phyloP scores from a whole-genome alignment of 2,888 invertebrate genomes.

The Pseudococcus viburni region DNA sequence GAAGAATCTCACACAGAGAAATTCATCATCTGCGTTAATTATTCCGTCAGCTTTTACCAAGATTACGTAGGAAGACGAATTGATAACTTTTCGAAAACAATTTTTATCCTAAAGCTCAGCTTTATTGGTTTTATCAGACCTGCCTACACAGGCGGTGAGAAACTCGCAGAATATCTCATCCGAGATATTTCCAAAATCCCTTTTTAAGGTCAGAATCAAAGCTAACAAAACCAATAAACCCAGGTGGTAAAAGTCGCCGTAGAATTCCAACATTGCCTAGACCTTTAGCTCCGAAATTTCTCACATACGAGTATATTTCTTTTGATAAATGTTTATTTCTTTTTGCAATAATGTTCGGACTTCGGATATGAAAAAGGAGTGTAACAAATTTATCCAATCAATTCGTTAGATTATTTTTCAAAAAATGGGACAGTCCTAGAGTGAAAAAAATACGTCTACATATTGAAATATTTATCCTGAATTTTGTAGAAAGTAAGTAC shows the following conservation, averaged over 20 bases:
- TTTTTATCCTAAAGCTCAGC: constrained; percentile 3
- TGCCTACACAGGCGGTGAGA: neutral
- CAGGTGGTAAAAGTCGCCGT: neutral
- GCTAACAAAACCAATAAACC: constrained; percentile 35
- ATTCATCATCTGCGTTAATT: constrained; percentile 18
- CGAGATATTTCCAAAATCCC: constrained; percentile 33
- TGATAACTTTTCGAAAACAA: constrained; percentile 27
- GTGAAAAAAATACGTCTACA: too few species aligned
- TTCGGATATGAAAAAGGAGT: too few species aligned
- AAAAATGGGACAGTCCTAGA: too few species aligned
- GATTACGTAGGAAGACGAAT: constrained; percentile 21
- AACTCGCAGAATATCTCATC: neutral
- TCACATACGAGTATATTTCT: neutral
- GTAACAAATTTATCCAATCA: too few species aligned
- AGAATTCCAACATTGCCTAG: too few species aligned
- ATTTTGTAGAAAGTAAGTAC: too few species aligned
- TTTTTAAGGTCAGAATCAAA: constrained; percentile 40
- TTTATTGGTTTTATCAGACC: constrained; percentile 26
- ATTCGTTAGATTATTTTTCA: too few species aligned
- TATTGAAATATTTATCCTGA: too few species aligned
- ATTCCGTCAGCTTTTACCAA: neutral
- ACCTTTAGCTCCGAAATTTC: neutral
- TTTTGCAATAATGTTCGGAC: too few species aligned
- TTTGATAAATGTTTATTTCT: neutral
- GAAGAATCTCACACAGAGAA: neutral